A percentile compares a stretch with the other conserved stretches of the same genome.
Evolutionary conservation across 2,797 vertebrate genomes (phyloP).

Genomic region (Glyptemys insculpta): DNA sequence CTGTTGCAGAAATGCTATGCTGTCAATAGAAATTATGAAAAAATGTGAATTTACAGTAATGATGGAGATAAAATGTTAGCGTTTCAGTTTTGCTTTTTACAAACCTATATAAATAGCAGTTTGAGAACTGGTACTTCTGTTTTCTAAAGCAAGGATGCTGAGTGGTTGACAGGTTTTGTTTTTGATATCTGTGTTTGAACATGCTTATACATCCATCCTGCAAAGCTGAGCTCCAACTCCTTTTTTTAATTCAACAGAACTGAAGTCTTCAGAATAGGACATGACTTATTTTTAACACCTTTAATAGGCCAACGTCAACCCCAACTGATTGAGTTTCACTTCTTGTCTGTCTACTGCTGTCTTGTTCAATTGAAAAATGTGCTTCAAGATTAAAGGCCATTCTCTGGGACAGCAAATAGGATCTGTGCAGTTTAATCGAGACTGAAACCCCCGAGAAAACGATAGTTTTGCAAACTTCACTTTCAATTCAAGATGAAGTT

Average conservation of each 20-base stretch:
- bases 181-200: neutral
- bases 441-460: neutral
- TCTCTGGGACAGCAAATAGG: neutral
- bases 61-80: neutral
- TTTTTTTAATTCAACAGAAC: neutral
- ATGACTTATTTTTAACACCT: slow-evolving; percentile 17
- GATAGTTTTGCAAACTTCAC: neutral
- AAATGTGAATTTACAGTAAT: neutral
- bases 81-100: slow-evolving; percentile 20
- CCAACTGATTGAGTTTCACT: neutral
- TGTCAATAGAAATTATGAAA: neutral
- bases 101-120: neutral
- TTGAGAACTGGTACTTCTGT: neutral
- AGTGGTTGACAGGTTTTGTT: neutral
- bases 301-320: slow-evolving; percentile 1
- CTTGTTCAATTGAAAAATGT: slow-evolving; percentile 3
- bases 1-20: rapidly evolving
- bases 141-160: neutral
- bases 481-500: neutral
- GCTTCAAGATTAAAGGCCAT: neutral
- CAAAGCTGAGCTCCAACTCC: neutral
- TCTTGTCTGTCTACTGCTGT: neutral
- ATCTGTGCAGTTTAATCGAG: neutral
- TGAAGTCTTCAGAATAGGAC: slow-evolving; percentile 24
- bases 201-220: neutral